Base-by-base conservation (phyloP, 2,888 invertebrate species). In the Neoascia interrupta region DNA sequence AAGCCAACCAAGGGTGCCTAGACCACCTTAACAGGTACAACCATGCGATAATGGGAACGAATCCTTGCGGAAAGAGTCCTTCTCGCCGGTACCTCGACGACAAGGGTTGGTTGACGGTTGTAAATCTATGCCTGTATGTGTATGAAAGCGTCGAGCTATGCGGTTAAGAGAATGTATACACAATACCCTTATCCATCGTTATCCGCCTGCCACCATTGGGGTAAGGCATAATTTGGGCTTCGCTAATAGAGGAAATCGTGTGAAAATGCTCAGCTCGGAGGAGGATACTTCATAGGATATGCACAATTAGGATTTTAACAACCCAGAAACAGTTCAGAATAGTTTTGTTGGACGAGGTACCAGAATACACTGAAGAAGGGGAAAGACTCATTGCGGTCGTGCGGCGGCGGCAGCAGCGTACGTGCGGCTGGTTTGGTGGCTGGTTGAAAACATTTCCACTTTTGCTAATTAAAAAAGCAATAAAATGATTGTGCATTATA, bases 171-270 rank as follows among this genome's bases (percentile, higher is more conserved):
- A 39, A 36, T 34, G 47, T 61, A 41, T 11, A 43, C 26, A 58
- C 60, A 61, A 66, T 56, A 43, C 53, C 73, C 26, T 54, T 45
- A 61, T 60, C 49, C 76, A 37, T 21, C 49, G 11, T 58, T 66
- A 60, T 64, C 10, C 39, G 39, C 18, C 47, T 39, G 43, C 45
- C 23, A 37, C 26, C 26, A 61, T 54, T 11, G 10, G 51, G 36
- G 49, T 28, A 56, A 47, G 58, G 56, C 56, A 73, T 73, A 79
- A 68, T 79, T 79, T 79, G 21, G 66, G 56, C 60, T 49, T 6
- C 73, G 56, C 73, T 68, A 73, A 79, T 79, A 61, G 79, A 68
- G 79, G 79, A 79, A 79, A 79, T 79, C 68, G 56, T 73, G 73
- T 61, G 79, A 79, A 79, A 79, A 66, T 66, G 51, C 61, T 79